phyloP scores from a whole-genome alignment of 2,888 invertebrate species.

The Torymus tubicola region DNA sequence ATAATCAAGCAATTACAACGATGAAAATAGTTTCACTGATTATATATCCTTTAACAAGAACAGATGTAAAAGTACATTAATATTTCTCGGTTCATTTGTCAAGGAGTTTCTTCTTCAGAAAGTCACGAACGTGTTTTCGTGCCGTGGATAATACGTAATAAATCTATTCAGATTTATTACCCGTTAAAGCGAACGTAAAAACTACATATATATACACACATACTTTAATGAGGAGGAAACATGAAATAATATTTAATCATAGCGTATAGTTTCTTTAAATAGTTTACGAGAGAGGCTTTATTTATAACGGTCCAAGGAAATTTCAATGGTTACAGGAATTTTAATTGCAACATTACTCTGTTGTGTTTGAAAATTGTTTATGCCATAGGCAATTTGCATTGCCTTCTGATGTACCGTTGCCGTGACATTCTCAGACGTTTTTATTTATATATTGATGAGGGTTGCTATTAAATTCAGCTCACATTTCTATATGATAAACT shows the following conservation, averaged over 20 bases:
- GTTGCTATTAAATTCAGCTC: too few species aligned
- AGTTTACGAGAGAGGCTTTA: too few species aligned
- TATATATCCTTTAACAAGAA: background rate
- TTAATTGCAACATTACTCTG: background rate
- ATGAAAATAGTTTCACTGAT: background rate
- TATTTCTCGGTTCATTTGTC: constrained; percentile 17
- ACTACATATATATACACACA: background rate
- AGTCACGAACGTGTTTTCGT: constrained; percentile 20
- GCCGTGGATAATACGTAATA: background rate
- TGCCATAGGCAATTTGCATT: too few species aligned
- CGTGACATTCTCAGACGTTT: too few species aligned
- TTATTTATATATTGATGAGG: too few species aligned
- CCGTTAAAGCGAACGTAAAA: background rate
- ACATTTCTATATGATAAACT: too few species aligned
- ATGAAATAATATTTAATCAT: background rate
- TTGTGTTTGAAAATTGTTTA: background rate
- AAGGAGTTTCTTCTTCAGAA: background rate
- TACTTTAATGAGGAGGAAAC: constrained; percentile 12
- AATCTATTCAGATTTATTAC: constrained; percentile 25
- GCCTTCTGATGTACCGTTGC: too few species aligned
- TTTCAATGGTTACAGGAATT: background rate
- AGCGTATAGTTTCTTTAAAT: background rate
- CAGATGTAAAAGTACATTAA: constrained; percentile 11
- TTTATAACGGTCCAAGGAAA: background rate
- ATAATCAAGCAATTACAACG: background rate